A percentile compares a stretch with the other conserved stretches of the same genome.
Conservation (phyloP, 1,140 invertebrate genomes). For the Aphelenchoides avenae region DNA sequence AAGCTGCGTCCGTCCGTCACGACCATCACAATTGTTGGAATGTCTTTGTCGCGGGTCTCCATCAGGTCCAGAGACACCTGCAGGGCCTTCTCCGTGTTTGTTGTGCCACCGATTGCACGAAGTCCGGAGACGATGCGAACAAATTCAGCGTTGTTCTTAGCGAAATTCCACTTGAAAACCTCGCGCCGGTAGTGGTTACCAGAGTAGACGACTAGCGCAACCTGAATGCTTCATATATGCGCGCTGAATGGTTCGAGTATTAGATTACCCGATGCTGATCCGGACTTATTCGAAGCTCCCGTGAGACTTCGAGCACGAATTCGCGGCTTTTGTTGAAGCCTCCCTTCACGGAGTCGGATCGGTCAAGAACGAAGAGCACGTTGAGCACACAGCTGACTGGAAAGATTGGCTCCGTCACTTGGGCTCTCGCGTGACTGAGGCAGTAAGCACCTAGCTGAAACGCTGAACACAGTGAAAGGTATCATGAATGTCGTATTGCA, state of each 20-base stretch:
- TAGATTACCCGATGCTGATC: slow-evolving; percentile 49
- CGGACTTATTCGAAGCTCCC: slow-evolving; percentile 54
- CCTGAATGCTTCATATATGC: slow-evolving; percentile 30
- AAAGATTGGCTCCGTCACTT: slow-evolving; percentile 41
- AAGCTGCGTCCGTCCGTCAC: slow-evolving; percentile 53
- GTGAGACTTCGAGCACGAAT: slow-evolving; percentile 54
- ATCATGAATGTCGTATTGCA: no score
- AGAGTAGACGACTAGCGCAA: slow-evolving; percentile 57
- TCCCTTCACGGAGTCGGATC: slow-evolving; percentile 52
- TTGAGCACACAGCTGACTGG: slow-evolving; percentile 52
- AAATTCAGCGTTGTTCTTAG: slow-evolving; percentile 54
- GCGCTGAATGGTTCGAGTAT: background rate
- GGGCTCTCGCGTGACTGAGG: no score
- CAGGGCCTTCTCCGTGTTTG: slow-evolving; percentile 53
- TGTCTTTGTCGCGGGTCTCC: slow-evolving; percentile 50
- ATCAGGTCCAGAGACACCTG: slow-evolving; percentile 50
- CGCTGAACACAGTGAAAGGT: no score
- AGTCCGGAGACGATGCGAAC: slow-evolving; percentile 36
- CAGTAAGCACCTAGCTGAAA: no score
- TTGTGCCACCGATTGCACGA: slow-evolving; percentile 54
- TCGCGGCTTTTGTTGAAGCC: slow-evolving; percentile 52
- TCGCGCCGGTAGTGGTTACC: no score
- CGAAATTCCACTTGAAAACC: slow-evolving; percentile 56
- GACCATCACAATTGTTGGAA: slow-evolving; percentile 53
- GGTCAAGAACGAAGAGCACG: slow-evolving; percentile 57